Base-by-base conservation (phyloP, 2,113 vertebrate species). In the Calidris pygmaea region DNA sequence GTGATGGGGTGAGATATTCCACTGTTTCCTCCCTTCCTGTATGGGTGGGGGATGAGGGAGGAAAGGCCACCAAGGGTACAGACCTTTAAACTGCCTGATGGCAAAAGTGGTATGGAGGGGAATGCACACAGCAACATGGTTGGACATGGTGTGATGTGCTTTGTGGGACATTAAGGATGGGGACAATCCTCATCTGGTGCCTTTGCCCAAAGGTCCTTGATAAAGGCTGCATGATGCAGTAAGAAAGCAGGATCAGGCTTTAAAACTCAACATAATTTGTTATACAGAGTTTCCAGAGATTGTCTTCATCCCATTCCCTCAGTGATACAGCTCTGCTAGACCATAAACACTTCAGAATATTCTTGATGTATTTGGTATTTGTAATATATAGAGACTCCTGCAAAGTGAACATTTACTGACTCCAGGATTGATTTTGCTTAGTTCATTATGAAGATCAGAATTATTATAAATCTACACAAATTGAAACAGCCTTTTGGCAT, bases 381-480 rank as follows among this genome's bases (percentile, higher is more conserved):
- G 32, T n/a, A 60, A 71, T 83, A 68, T 10, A 85, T 6, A 79
- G 53, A 63, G 52, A 50, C 29, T 87, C 84, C 65, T 92, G 16
- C n/a, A 89, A 89, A 93, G 37, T 24, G 79, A 95, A 32, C 47
- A 45, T 82, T 65, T 95, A 93, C 55, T 62, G 47, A 91, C 34
- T 90, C 24, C 22, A 45, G 41, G 53, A 80, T 59, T 81, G 48
- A 63, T 92, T 96, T 96, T 70, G 39, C 81, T 65, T 52, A 39
- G 55, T 75, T 96, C 39, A 37, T 96, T 93, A 77, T 30, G 56
- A 96, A 93, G 68, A 56, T 63, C 58, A 79, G 84, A 83, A 94
- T 92, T 78, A 91, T 75, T 95, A 56, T 88, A 94, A 96, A 92
- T 76, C 91, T 95, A 85, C 41, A 43, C 58, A 96, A 80, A 96